Evolutionary conservation across 1,140 invertebrate species (phyloP), one percentile per base, ranked within the genome.

Genomic region (Drosophila pandora): DNA sequence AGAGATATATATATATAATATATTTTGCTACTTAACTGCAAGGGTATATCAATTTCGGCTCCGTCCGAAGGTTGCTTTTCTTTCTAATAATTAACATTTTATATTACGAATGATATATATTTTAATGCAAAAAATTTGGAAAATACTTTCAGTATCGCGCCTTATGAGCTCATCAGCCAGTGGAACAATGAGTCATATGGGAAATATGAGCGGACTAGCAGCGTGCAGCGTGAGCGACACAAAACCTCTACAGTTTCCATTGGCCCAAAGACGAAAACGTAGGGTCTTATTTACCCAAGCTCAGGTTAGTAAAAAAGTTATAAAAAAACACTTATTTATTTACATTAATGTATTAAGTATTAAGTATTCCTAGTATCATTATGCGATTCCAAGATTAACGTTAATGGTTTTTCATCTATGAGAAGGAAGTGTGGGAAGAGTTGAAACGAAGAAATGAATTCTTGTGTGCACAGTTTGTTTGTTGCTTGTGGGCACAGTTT

Each of bases 241-340:
- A 67, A 97, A 97, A 92, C 95, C 96, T 52, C 96, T 98, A 95
- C 97, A 98, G 92, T 98, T 98, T 92, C 97, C 97, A 25, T 94
- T 98, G 70, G 95, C 96, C 10, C 96, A 97, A 92, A 93, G 97
- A 75, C 93, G 99, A 79, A 99, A 99, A 93, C 94, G 99, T 76
- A 94, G 99, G 79, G 98, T 99, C 60, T 95, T 99, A 43, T 99
- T 99, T 93, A 99, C 98, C 32, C 98, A 99, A 93, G 96, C 97
- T 54, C 99, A 99, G 94, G 95, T 95, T 83, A 47, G 43, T 47
- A 47, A 47, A 9, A 47, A 37, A n/a, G 10, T 32, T 43, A 45
- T 22, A 32, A 32, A 32, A 32, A 10, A 32, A 32, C 9, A 6
- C 1, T 6, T 6, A 25, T 25, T 4, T 25, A 28, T 28, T 6